Evolutionary conservation across 2,888 invertebrate species (phyloP), one percentile per base, ranked within the genome.

Genomic region (Tetramorium bicarinatum): DNA sequence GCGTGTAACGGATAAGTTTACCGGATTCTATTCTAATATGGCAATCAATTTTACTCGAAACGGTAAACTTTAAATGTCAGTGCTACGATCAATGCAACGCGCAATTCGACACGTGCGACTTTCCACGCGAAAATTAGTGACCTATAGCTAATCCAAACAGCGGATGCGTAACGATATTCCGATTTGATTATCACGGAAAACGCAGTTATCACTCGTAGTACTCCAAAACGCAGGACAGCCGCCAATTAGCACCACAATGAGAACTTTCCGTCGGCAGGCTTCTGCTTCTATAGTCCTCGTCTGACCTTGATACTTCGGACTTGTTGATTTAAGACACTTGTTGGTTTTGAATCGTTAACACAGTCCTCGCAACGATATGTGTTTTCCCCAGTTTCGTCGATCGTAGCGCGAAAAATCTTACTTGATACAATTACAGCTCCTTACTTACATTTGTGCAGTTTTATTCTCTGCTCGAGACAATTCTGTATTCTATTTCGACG

Each of bases 261-360:
- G 61, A 89, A 87, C 72, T 87, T 88, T 79, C 85, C 74, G 83
- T 61, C 83, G 76, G 38, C 80, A 44, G 56, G 79, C 13, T 69
- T 79, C 79, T 56, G 56, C 29, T 56, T 59, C 49, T 59, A 44
- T 21, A 41, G 56, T 41, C 54, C 75, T 82, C 21, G 64, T 69
- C 85, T 64, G 88, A 90, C 87, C 89, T 89, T 87, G 85, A 66
- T 77, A 87, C 81, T 85, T 87, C 72, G 77, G 84, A 90, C 90
- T 90, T 90, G 90, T 90, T 90, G 90, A 90, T 90, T 90, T 90
- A 90, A 90, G 90, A 90, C 90, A 90, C 90, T 90, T 90, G 90
- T 90, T 90, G 90, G 90, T 87, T 87, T 86, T 84, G 62, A 83
- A 84, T 84, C 76, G 83, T 87, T 85, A 84, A 83, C 85, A 66